Evolutionary conservation across 1,140 invertebrate genomes (phyloP), one percentile per base, ranked within the genome.

Genomic region (Drosophila parvula): DNA sequence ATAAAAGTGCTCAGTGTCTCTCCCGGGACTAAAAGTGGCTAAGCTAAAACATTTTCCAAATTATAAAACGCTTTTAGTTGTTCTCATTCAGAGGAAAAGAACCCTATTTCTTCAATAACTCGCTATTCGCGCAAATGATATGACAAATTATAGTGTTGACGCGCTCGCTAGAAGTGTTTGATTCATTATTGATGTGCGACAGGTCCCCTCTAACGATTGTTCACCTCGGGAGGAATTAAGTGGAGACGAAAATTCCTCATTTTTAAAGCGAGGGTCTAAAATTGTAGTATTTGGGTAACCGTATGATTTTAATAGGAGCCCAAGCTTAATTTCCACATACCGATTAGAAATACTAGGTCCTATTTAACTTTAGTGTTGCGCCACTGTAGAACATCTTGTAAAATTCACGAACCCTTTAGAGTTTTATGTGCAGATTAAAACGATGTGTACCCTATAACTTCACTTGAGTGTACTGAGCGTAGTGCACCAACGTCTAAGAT

Each of bases 181-280:
- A 8, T 34, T 30, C n/a, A 47, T 30, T 43, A 22, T 47, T 59
- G 14, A 47, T 47, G 43, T 34, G 12, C n/a, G 41, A 12, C 11
- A 53, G 47, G 18, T 51, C 48, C 32, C 28, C 28, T 32, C 48
- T 18, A 51, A 51, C 9, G 12, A 53, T 60, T 62, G 63, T 32
- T 30, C 59, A 18, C 34, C 59, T 50, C 43, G 73, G 12, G 48
- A 28, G 45, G 45, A 44, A 32, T 62, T 62, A 18, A 34, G 28
- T 12, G 45, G 12, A 40, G 12, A n/a, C 41, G 41, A 45, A 56
- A 58, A 58, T 30, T 38, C 40, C 9, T 65, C 53, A 14, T 65
- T 47, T 32, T 65, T 65, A 16, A 58, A 65, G 12, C 55, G 30
- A 47, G 55, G 63, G 63, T 48, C 63, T 27, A 47, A 27, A 7